Evolutionary conservation across 1,140 invertebrate genomes (phyloP), one percentile per base, ranked within the genome.

Genomic region (Leguminivora glycinivorella): DNA sequence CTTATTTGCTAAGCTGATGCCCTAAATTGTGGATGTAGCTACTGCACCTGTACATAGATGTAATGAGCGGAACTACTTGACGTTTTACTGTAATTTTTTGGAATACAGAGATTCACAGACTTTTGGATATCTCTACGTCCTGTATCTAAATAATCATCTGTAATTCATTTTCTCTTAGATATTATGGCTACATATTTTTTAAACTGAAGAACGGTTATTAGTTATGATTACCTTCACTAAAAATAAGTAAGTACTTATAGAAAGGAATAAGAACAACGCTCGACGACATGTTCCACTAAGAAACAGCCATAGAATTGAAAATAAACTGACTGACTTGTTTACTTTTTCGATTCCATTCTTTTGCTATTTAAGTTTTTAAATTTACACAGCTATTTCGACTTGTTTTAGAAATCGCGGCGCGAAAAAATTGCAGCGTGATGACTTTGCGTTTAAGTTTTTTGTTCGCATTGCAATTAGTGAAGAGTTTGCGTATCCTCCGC

Each of bases 391-490:
- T 69, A 47, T 72, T 75, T 72, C 34, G 10, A 43, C 38, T 67
- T 47, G 22, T 43, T 76, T 76, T 80, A 79, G 84, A 85, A 79
- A 83, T 72, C 80, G 78, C 75, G 75, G 75, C 77, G 75, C 84
- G 83, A 89, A 87, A 52, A 82, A 89, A 85, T 83, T 86, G 85
- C 85, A 85, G 79, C 82, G 75, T 77, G 83, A 85, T 90, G 88
- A 90, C 88, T 86, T 81, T 75, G 82, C 81, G 80, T 82, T 90
- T 88, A 83, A 88, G 85, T 90, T 90, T 89, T 77, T 89, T 90
- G 85, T 89, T 89, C 85, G 87, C 89, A 89, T 90, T 88, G 88
- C 88, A 90, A 90, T 90, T 90, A 90, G 88, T 87, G 85, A 89
- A 82, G 88, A 90, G 88, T 89, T 89, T 85, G 84, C 81, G 88